Evolutionary conservation across 1,140 invertebrate species (phyloP).

Genomic region (Dinothrombium tinctorium): DNA sequence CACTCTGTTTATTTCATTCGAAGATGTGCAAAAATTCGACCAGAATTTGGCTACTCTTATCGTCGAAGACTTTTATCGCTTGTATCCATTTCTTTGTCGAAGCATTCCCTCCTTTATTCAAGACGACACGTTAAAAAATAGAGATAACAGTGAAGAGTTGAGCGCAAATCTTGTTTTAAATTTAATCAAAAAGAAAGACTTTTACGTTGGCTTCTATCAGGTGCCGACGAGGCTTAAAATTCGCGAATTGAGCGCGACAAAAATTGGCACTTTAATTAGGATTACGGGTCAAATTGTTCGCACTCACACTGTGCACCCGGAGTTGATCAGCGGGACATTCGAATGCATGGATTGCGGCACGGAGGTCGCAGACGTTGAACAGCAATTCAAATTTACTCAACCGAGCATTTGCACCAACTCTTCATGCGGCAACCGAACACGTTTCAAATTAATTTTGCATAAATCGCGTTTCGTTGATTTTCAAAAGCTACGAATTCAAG

Average conservation of each 20-base stretch:
- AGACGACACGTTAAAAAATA: conserved; percentile 33
- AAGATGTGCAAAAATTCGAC: conserved; percentile 86
- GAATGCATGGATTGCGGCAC: conserved; percentile 89
- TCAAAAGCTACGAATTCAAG: conserved; percentile 94
- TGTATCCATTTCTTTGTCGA: conserved; percentile 80
- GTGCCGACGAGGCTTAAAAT: conserved; percentile 25
- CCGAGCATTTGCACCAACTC: conserved; percentile 88
- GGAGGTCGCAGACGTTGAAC: conserved; percentile 77
- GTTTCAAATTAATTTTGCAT: conserved; percentile 74
- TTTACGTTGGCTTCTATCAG: conserved; percentile 77
- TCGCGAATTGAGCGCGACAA: conserved; percentile 74
- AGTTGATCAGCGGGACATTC: conserved; percentile 76
- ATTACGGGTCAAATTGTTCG: conserved; percentile 95
- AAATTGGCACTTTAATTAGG: conserved; percentile 75
- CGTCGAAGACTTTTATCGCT: conserved; percentile 84
- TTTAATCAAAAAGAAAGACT: conserved; percentile 88
- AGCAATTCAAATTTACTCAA: conserved; percentile 63
- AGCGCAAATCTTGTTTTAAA: not conserved
- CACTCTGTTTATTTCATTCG: conserved; percentile 78
- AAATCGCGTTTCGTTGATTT: conserved; percentile 94
- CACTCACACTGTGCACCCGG: conserved; percentile 88
- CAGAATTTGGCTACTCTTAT: conserved; percentile 75
- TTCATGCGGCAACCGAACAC: conserved; percentile 66
- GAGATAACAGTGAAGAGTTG: not conserved
- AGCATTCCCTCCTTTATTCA: conserved; percentile 73